phyloP scores from a whole-genome alignment of 92 coral and sea anemone species.

The Metridium senile region DNA sequence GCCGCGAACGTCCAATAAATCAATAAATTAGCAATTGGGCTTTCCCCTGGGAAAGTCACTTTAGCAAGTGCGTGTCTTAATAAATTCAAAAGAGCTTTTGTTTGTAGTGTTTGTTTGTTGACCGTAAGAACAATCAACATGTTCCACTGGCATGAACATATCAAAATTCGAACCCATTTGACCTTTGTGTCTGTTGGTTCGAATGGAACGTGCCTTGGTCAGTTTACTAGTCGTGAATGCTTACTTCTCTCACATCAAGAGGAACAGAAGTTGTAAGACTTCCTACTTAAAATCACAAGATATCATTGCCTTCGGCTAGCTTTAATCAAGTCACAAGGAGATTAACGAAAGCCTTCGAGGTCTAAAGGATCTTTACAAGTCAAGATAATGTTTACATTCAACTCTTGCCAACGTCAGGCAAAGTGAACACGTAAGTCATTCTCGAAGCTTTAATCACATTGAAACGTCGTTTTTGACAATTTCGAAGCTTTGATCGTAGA shows the following conservation, averaged over 20 bases:
- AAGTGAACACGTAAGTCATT: constrained; percentile 26
- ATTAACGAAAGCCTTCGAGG: neutral
- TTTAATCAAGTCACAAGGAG: neutral
- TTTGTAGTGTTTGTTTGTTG: constrained; percentile 9
- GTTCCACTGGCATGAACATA: constrained; percentile 2
- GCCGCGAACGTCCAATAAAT: too few species aligned
- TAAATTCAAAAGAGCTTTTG: neutral
- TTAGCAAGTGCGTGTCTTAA: neutral
- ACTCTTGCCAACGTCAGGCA: constrained; percentile 7
- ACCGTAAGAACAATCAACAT: neutral
- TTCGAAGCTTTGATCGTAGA: constrained; percentile 5
- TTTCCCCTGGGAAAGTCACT: constrained; percentile 6
- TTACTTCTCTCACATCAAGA: neutral
- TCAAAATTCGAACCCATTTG: neutral
- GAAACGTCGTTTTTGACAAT: constrained; percentile 1
- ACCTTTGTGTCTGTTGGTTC: neutral
- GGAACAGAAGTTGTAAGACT: neutral
- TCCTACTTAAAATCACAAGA: neutral
- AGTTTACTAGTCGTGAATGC: neutral
- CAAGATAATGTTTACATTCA: constrained; percentile 19
- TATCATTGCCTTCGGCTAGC: neutral
- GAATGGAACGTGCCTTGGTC: neutral
- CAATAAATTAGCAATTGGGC: too few species aligned
- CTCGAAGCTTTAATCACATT: constrained; percentile 12
- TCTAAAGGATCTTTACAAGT: neutral